Percentiles rank a stretch among this genome's conserved stretches.
These are phyloP conservation scores for Lepidocyrtoides sp. DNA, from an alignment of 2,888 invertebrate genomes.

Conservation along the genomic window DNA sequence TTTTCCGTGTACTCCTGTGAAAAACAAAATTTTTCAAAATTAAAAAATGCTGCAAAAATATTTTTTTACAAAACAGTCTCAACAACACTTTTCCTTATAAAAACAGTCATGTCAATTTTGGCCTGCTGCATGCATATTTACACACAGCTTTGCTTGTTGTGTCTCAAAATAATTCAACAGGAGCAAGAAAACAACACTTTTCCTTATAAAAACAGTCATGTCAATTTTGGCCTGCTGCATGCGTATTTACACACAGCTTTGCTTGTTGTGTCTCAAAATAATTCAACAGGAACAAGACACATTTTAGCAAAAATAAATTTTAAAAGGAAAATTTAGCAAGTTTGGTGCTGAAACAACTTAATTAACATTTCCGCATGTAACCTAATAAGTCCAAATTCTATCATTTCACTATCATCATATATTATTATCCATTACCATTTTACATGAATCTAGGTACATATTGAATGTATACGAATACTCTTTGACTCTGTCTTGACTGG, in stretches of 20 bases:
- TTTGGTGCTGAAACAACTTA: constrained; percentile 37
- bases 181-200: not conserved
- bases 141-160: not conserved
- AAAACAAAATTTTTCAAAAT: not conserved
- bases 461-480: not conserved
- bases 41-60: not conserved
- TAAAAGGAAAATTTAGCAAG: constrained; percentile 56
- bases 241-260: not conserved
- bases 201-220: constrained; percentile 39
- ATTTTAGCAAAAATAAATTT: not conserved
- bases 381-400: constrained; percentile 44
- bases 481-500: not conserved
- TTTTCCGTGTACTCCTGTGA: not conserved
- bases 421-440: not conserved
- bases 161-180: not conserved
- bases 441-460: too few species aligned
- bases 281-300: not conserved
- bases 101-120: constrained; percentile 6
- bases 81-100: constrained; percentile 51
- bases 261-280: not conserved
- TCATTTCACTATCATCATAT: not conserved
- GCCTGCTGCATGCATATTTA: not conserved
- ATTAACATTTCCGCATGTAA: constrained; percentile 59
- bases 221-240: too few species aligned
- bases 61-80: not conserved